Evolutionary conservation across 2,113 vertebrate genomes (phyloP), one percentile per base, ranked within the genome.

Genomic region (Tyrannus savana): DNA sequence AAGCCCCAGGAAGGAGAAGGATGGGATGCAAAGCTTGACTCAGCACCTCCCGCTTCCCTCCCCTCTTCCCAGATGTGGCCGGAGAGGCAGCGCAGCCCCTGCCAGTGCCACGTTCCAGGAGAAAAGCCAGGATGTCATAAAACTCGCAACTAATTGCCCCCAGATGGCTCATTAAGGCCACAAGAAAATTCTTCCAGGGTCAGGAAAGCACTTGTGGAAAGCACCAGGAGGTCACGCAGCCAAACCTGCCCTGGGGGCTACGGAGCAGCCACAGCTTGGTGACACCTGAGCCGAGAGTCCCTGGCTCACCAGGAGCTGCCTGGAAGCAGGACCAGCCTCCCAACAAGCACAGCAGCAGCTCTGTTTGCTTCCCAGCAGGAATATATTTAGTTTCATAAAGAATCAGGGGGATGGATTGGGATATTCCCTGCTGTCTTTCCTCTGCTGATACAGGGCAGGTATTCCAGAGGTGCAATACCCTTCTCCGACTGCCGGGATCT

Each of bases 161-260:
- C 91, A 94, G 92, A 74, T 83, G 94, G 39, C 95, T 94, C 84
- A 71, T 94, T 96, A 96, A 83, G 91, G 94, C 78, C 63, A 19
- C 63, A 8, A 16, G 75, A 76, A 97, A 90, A 95, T 83, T 47
- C 63, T 84, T 77, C 22, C 78, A 66, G 72, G 94, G 78, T 66
- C 81, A 31, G 87, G 63, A 85, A 87, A 83, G 47, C 73, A 27
- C 87, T 85, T 53, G 74, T 30, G 90, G 92, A 60, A 92, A 93
- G 78, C 77, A 50, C 28, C 71, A 25, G 35, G 73, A 76, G 83
- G 89, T 89, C 74, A 37, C 3, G 1, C 24, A 31, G 74, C 94
- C 90, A 63, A 87, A 53, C 10, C n/a, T 67, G 21, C 60, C 89
- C 80, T 0, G 5, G 39, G 73, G 73, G 91, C 63, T 47, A 28